Conservation (phyloP, 2,797 vertebrate genomes). For the Cephalopachus bancanus region DNA sequence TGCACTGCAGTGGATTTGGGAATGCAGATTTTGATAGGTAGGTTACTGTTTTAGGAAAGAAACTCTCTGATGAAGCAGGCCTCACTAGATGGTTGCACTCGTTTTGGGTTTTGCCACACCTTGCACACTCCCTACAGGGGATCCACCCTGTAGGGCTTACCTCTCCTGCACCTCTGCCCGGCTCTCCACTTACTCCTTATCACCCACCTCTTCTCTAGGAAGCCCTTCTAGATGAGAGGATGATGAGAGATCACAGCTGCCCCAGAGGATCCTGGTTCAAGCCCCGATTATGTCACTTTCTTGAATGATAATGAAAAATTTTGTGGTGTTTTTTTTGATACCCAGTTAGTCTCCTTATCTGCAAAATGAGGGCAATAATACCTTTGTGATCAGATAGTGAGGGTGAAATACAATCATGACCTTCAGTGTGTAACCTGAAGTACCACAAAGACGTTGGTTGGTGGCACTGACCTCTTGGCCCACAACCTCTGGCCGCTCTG, state of each 20-base stretch:
- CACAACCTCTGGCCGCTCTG: background rate
- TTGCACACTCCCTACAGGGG: background rate
- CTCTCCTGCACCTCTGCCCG: background rate
- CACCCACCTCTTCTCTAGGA: background rate
- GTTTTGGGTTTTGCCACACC: background rate
- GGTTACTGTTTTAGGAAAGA: background rate
- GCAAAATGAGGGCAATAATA: background rate
- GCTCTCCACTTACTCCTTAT: fast-evolving
- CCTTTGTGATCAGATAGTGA: background rate
- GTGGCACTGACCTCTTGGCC: background rate
- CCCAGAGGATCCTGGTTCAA: background rate
- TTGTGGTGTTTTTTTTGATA: background rate
- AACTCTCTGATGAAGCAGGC: background rate
- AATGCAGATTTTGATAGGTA: background rate
- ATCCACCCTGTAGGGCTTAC: fast-evolving
- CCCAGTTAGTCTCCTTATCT: background rate
- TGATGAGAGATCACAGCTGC: background rate
- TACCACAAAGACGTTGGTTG: background rate
- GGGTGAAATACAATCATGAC: background rate
- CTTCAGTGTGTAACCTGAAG: background rate
- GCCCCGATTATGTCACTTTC: background rate
- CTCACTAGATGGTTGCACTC: background rate
- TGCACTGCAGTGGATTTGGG: background rate
- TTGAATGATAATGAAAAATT: background rate
- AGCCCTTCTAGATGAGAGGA: background rate